Evolutionary conservation across 2,113 vertebrate genomes (phyloP).

Genomic region (Petrocephalus zakoni): DNA sequence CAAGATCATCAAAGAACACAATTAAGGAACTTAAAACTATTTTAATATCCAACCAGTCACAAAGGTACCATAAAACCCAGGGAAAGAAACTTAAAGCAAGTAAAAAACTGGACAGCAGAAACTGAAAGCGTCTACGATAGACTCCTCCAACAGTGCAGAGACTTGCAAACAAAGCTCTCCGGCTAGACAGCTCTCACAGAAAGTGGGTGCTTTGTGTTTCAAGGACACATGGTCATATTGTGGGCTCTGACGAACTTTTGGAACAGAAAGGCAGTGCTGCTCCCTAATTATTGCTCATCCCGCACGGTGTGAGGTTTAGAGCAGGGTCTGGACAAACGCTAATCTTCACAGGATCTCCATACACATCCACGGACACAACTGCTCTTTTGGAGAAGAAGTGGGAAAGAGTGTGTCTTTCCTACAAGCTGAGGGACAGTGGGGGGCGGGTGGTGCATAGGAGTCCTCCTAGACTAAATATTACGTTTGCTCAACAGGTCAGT

Average conservation of each 20-base stretch:
- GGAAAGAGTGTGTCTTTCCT: neutral
- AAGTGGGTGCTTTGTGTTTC: neutral
- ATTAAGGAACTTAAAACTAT: neutral
- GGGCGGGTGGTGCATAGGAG: constrained; percentile 22
- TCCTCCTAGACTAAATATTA: constrained; percentile 41
- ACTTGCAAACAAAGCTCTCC: no score
- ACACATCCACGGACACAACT: neutral
- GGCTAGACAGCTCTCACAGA: no score
- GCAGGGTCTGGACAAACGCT: neutral
- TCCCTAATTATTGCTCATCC: neutral
- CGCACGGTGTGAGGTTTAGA: neutral
- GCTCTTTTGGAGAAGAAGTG: neutral
- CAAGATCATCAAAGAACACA: neutral
- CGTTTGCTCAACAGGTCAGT: constrained; percentile 42
- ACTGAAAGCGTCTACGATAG: neutral
- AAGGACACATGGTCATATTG: neutral
- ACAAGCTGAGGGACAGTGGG: neutral
- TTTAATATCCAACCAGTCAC: neutral
- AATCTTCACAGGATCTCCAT: neutral
- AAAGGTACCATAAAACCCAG: neutral
- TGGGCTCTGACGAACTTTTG: neutral
- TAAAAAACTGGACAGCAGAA: neutral
- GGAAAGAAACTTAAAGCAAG: neutral
- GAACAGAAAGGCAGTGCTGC: neutral
- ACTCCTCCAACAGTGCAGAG: no score